phyloP scores from a whole-genome alignment of 2,113 vertebrate genomes.

The Pollimyrus isidori region DNA sequence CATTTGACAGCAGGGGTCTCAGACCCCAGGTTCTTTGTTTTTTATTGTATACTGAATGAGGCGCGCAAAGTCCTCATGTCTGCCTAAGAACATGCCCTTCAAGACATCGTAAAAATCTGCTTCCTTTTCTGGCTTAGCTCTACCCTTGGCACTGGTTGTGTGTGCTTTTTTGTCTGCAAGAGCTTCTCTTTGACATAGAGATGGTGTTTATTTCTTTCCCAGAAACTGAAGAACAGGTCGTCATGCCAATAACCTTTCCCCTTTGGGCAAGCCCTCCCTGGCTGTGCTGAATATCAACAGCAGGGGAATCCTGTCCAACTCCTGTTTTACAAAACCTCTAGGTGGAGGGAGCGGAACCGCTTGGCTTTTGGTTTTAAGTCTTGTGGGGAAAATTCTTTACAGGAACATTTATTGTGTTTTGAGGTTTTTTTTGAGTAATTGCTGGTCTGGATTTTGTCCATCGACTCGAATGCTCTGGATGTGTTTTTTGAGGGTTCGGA shows the following conservation, averaged over 20 bases:
- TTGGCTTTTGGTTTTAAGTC: not conserved
- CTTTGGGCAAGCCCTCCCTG: not conserved
- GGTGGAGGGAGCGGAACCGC: not conserved
- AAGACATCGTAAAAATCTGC: not conserved
- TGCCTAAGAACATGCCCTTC: constrained; percentile 4
- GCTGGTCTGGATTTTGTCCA: not conserved
- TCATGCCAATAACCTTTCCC: constrained; percentile 9
- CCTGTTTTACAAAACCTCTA: not conserved
- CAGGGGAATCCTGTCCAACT: constrained; percentile 7
- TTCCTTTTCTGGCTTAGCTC: not conserved
- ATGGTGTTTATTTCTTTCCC: not conserved
- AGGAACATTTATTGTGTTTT: not conserved
- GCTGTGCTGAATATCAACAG: constrained; percentile 13
- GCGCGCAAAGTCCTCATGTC: not conserved
- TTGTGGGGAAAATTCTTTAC: not conserved
- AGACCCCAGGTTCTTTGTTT: not conserved
- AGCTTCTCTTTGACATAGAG: not conserved
- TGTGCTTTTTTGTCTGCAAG: not conserved
- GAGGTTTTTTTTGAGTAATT: not conserved
- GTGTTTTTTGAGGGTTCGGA: not conserved
- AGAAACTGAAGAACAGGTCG: not conserved
- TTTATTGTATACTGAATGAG: not conserved
- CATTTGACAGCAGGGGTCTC: not conserved
- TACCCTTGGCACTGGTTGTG: not conserved
- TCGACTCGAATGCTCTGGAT: not conserved